Conservation (phyloP, 2,888 invertebrate genomes). For the Acanthosepion esculentum region DNA sequence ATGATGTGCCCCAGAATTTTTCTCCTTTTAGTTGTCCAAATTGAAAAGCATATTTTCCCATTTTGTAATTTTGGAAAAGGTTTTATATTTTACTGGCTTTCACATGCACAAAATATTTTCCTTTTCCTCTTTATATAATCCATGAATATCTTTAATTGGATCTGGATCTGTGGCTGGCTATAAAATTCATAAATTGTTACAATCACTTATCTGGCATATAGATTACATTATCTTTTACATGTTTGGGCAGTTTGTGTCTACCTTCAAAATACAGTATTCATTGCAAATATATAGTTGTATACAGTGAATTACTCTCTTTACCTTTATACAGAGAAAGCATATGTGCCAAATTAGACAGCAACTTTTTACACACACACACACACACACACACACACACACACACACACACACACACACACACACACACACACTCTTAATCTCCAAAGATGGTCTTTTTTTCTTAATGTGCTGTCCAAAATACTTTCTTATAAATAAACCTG, state of each 20-base stretch:
- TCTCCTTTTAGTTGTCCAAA: background rate
- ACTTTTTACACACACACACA: background rate
- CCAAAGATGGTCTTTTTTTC: background rate
- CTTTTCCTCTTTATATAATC: background rate
- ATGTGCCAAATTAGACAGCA: conserved; percentile 1
- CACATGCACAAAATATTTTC: background rate
- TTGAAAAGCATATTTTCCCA: background rate
- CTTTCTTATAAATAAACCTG: background rate
- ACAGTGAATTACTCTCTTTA: no score
- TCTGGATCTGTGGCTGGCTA: background rate
- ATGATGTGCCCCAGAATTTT: background rate
- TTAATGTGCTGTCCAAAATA: conserved; percentile 16
- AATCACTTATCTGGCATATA: background rate
- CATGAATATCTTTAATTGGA: background rate
- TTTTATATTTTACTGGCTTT: background rate
- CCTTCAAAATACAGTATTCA: background rate
- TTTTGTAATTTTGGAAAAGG: no score
- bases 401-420: background rate
- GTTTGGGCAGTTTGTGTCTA: background rate
- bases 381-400: background rate
- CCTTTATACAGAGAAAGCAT: background rate
- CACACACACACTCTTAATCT: background rate
- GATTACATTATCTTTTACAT: background rate
- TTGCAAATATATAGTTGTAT: background rate
- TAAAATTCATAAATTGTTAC: background rate